A percentile compares a stretch with the other conserved stretches of the same genome.
Conservation (phyloP, 2,113 vertebrate genomes). For the Nothocercus julius region DNA sequence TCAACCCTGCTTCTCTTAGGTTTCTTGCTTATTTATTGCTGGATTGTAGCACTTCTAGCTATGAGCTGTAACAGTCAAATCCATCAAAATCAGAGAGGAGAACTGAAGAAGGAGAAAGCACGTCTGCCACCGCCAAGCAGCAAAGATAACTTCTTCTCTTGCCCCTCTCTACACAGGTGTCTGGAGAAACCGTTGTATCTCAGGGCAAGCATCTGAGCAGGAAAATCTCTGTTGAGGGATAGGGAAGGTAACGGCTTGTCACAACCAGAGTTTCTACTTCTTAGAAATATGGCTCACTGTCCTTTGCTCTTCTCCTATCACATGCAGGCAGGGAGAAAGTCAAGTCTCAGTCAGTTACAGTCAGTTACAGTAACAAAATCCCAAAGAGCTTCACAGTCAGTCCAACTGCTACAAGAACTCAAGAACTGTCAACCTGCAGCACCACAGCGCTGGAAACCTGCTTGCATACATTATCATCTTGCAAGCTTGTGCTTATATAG, state of each 20-base stretch:
- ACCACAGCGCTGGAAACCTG: background rate
- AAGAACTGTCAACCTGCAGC: background rate
- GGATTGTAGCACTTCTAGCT: background rate
- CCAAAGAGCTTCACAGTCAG: background rate
- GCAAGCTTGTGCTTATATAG: background rate
- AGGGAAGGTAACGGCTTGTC: background rate
- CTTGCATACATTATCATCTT: background rate
- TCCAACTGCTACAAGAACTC: background rate
- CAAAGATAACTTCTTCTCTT: background rate
- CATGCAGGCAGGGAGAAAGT: background rate
- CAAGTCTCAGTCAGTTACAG: background rate
- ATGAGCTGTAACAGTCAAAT: background rate
- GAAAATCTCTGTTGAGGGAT: background rate
- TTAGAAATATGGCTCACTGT: background rate
- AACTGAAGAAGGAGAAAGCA: background rate
- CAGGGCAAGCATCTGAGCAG: background rate
- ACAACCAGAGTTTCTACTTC: background rate
- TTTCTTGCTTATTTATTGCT: background rate
- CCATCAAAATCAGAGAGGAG: background rate
- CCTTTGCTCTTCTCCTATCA: background rate
- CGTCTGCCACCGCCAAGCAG: background rate
- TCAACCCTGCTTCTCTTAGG: background rate
- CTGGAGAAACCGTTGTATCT: background rate
- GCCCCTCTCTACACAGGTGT: rapidly evolving
- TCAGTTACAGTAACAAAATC: background rate